Conservation (phyloP, 2,888 invertebrate species). For the Eurois occulta region DNA sequence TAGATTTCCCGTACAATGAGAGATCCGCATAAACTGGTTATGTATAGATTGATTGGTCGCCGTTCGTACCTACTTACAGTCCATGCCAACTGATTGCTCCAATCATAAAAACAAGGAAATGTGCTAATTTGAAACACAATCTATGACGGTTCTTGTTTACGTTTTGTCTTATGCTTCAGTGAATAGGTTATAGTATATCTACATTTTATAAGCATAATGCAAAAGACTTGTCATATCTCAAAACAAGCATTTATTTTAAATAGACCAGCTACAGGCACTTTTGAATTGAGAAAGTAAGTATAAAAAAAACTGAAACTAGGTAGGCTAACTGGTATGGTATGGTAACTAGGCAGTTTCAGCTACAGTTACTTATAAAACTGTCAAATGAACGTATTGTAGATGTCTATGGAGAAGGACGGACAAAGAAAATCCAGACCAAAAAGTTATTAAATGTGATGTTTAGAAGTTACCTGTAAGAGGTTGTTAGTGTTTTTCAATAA, state of each 20-base stretch:
- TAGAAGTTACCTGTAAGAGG: too few species aligned
- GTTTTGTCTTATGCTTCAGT: not conserved
- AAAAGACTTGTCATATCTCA: not conserved
- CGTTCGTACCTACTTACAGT: not conserved
- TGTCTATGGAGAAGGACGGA: not conserved
- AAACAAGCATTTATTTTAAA: not conserved
- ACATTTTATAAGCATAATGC: conserved; percentile 12
- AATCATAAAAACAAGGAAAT: conserved; percentile 28
- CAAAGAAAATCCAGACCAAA: too few species aligned
- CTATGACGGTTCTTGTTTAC: conserved; percentile 18
- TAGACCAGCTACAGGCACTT: not conserved
- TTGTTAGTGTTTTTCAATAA: not conserved
- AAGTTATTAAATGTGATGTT: too few species aligned
- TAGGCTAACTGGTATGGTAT: too few species aligned
- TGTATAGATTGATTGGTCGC: not conserved
- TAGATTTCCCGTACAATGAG: not conserved
- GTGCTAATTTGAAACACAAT: conserved; percentile 14
- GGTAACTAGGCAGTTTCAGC: too few species aligned
- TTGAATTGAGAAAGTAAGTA: not conserved
- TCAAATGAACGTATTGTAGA: not conserved
- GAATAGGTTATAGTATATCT: not conserved
- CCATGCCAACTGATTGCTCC: conserved; percentile 12
- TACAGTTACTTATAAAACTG: too few species aligned
- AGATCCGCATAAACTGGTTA: not conserved
- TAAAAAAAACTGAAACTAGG: not conserved